phyloP scores from a whole-genome alignment of 2,888 invertebrate species.

The Sphaerophoria taeniata region DNA sequence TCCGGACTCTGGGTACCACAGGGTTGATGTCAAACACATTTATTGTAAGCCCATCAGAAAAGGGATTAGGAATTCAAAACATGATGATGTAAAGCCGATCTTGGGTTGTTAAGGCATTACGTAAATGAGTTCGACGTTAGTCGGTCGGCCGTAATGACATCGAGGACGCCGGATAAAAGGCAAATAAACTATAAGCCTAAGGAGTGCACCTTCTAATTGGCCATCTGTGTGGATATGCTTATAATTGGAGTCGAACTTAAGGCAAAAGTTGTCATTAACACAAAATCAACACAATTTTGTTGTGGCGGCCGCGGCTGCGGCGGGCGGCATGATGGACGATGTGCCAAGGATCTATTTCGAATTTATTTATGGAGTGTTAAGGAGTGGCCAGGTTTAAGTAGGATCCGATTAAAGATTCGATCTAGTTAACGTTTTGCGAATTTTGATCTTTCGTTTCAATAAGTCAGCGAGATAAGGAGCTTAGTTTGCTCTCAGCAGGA shows the following conservation, averaged over 20 bases:
- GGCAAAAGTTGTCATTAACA: slow-evolving; percentile 27
- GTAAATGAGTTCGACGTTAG: slow-evolving; percentile 68
- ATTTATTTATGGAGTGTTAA: slow-evolving; percentile 66
- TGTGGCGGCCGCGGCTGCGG: not conserved
- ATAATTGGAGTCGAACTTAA: slow-evolving; percentile 69
- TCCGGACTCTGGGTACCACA: not conserved
- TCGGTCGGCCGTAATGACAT: slow-evolving; percentile 51
- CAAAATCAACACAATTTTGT: slow-evolving; percentile 48
- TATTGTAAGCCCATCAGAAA: slow-evolving; percentile 72
- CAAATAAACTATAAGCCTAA: slow-evolving; percentile 13
- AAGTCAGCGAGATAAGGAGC: no score
- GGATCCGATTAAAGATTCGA: slow-evolving; percentile 14
- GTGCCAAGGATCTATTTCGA: slow-evolving; percentile 22
- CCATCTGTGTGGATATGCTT: slow-evolving; percentile 74
- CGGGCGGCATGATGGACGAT: not conserved
- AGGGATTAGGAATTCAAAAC: slow-evolving; percentile 74
- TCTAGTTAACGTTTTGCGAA: slow-evolving; percentile 56
- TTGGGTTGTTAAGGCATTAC: slow-evolving; percentile 70
- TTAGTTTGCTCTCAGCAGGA: no score
- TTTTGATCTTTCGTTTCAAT: no score
- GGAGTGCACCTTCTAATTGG: slow-evolving; percentile 50
- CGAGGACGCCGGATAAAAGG: slow-evolving; percentile 53
- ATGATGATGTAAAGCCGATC: slow-evolving; percentile 74
- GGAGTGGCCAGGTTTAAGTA: slow-evolving; percentile 44
- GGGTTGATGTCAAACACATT: slow-evolving; percentile 72